Percentiles rank a stretch among this genome's conserved stretches.
Evolutionary conservation across 2,113 vertebrate genomes (phyloP).

Genomic region (Coreoperca whiteheadi): DNA sequence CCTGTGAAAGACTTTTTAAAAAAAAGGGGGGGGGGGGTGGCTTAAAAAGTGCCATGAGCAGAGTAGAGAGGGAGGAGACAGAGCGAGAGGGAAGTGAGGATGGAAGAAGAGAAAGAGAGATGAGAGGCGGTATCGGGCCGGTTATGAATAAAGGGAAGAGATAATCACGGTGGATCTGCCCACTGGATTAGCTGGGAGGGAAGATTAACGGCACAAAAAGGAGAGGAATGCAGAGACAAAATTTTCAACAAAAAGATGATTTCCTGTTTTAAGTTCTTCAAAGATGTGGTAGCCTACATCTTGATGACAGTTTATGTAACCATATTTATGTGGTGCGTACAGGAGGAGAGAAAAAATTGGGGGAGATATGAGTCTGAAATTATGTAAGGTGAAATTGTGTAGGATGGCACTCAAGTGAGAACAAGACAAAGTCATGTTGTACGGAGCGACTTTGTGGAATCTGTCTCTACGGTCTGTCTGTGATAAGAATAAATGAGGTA

Average conservation of each 20-base stretch:
- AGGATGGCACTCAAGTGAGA: constrained; percentile 39
- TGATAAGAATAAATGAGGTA: background rate
- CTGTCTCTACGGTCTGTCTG: constrained; percentile 1
- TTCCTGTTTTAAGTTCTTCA: constrained; percentile 68
- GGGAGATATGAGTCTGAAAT: constrained; percentile 50
- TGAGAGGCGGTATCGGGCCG: constrained; percentile 65
- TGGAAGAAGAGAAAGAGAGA: constrained; percentile 51
- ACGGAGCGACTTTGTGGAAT: constrained; percentile 14
- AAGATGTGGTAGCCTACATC: constrained; percentile 61
- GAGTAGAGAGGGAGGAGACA: constrained; percentile 37
- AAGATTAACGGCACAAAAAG: constrained; percentile 79
- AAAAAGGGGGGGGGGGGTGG: background rate
- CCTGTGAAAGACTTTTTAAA: constrained; percentile 39
- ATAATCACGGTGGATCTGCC: constrained; percentile 81
- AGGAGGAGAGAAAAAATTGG: constrained; percentile 16
- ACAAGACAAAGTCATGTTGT: constrained; percentile 19
- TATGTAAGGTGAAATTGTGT: constrained; percentile 55
- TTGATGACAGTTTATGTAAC: constrained; percentile 65
- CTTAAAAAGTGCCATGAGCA: constrained; percentile 49
- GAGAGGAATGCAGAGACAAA: constrained; percentile 47
- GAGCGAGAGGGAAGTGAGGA: constrained; percentile 40
- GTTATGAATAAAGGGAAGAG: constrained; percentile 81
- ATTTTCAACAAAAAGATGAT: constrained; percentile 55
- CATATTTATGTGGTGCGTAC: constrained; percentile 35
- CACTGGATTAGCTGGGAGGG: constrained; percentile 82